phyloP scores from a whole-genome alignment of 1,140 invertebrate genomes.

The Brachionus rubens region DNA sequence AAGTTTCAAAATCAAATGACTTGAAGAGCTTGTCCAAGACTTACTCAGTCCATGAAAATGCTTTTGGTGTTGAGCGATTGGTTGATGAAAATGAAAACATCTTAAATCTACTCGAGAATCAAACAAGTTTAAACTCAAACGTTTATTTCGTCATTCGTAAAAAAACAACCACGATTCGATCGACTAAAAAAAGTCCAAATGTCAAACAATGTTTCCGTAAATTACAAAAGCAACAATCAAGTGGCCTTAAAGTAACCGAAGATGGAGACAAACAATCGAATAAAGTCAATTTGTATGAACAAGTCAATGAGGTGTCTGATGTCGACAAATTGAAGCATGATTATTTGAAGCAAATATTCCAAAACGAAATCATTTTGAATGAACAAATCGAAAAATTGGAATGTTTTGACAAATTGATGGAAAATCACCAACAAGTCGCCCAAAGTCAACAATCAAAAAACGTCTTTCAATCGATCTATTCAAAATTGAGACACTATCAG shows the following conservation, averaged over 20 bases:
- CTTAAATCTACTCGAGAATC: not conserved
- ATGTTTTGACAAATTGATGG: not conserved
- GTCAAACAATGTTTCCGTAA: not conserved
- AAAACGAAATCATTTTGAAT: not conserved
- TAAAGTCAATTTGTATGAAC: not conserved
- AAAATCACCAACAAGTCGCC: no score
- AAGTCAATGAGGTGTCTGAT: no score
- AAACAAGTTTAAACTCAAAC: not conserved
- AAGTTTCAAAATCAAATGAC: not conserved
- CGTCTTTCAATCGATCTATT: constrained; percentile 4
- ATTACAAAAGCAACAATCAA: not conserved
- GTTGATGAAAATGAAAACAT: not conserved
- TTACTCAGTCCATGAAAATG: constrained; percentile 8
- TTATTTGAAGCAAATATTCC: not conserved
- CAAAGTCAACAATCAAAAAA: no score
- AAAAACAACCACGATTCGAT: not conserved
- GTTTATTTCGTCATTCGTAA: not conserved
- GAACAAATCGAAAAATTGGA: not conserved
- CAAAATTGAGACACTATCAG: not conserved
- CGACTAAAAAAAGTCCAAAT: not conserved
- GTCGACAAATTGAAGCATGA: not conserved
- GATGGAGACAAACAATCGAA: not conserved
- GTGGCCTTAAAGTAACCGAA: not conserved
- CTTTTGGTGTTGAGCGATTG: constrained; percentile 9
- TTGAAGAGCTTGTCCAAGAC: not conserved